A percentile compares a stretch with the other conserved stretches of the same genome.
These are phyloP conservation scores for Psilopogon haemacephalus DNA, from an alignment of 2,113 vertebrate species.

Conservation along the genomic window DNA sequence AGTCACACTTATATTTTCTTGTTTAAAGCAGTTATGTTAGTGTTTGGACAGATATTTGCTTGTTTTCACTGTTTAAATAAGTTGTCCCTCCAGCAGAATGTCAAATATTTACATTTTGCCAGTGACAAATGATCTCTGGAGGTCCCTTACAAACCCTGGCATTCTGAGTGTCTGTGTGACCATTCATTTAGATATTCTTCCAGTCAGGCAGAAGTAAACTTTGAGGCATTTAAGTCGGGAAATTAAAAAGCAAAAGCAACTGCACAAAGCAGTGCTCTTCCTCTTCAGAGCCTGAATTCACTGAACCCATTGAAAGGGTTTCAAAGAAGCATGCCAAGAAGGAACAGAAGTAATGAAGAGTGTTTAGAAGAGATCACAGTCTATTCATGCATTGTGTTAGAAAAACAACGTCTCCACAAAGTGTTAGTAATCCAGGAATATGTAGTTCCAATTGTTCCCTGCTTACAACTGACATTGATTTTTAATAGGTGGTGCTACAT, in stretches of 20 bases:
- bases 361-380: not conserved
- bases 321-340: not conserved
- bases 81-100: not conserved
- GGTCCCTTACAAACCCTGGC: too few species aligned
- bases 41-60: not conserved
- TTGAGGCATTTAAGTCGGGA: not conserved
- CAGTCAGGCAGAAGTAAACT: not conserved
- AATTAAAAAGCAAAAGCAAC: not conserved
- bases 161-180: too few species aligned
- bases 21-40: not conserved
- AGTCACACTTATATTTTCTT: not conserved
- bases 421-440: not conserved
- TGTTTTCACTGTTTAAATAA: not conserved
- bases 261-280: not conserved
- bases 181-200: not conserved
- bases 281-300: not conserved
- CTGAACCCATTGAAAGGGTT: not conserved
- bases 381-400: not conserved
- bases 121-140: too few species aligned
- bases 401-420: not conserved
- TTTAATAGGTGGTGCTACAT: not conserved
- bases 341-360: not conserved
- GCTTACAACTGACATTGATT: not conserved
- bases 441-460: not conserved
- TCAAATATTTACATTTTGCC: not conserved